phyloP scores from a whole-genome alignment of 2,113 vertebrate species.

The Ciconia stormi region DNA sequence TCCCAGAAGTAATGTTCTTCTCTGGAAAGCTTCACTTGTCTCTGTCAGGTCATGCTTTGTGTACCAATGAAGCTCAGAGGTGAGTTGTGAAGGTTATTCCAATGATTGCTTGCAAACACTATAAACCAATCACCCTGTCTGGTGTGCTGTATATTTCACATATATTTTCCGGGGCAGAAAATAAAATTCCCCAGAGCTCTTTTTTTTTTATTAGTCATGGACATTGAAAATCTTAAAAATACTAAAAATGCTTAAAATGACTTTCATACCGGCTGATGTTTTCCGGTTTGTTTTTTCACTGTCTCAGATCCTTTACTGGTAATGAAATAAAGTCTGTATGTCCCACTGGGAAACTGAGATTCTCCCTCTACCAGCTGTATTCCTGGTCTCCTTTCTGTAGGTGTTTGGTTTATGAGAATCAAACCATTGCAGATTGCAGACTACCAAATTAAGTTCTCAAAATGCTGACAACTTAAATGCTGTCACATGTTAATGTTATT shows the following conservation, averaged over 20 bases:
- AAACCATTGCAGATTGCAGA: not conserved
- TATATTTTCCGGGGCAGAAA: not conserved
- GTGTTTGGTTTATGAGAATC: not conserved
- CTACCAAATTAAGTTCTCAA: slow-evolving; percentile 23
- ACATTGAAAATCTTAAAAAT: not conserved
- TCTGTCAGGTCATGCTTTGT: not conserved
- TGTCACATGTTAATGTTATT: slow-evolving; percentile 46
- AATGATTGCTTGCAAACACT: not conserved
- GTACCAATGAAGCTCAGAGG: not conserved
- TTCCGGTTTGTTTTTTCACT: not conserved
- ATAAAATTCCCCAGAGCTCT: not conserved
- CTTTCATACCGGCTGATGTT: not conserved
- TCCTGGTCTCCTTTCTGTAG: not conserved
- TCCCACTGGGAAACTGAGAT: not conserved
- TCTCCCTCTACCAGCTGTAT: not conserved
- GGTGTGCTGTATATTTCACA: not conserved
- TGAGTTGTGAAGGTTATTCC: slow-evolving; percentile 15
- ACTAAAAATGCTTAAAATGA: not conserved
- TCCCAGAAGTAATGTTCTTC: not conserved
- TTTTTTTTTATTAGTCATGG: not conserved
- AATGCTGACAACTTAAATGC: slow-evolving; percentile 18
- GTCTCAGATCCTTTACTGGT: not conserved
- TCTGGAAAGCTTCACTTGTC: not conserved
- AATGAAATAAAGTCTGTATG: not conserved
- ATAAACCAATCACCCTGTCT: not conserved